A percentile compares a stretch with the other conserved stretches of the same genome.
phyloP scores from a whole-genome alignment of 2,888 invertebrate species.

The Strigamia crassipes region DNA sequence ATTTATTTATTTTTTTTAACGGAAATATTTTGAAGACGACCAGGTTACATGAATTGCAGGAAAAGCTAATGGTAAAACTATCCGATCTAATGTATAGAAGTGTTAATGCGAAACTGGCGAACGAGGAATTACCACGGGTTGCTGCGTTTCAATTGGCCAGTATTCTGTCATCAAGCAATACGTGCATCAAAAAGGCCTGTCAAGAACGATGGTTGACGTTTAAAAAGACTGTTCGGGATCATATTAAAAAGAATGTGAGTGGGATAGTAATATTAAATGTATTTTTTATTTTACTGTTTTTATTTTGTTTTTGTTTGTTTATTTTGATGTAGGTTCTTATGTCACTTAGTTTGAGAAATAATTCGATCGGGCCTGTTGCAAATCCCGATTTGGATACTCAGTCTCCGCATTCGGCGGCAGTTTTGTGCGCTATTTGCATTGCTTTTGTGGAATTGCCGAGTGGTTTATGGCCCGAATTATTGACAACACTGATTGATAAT shows the following conservation, averaged over 20 bases:
- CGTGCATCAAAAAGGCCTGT: neutral
- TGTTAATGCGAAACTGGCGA: neutral
- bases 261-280: neutral
- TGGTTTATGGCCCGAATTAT: neutral
- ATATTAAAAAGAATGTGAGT: constrained; percentile 16
- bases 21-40: constrained; percentile 1
- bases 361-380: neutral
- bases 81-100: neutral
- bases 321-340: neutral
- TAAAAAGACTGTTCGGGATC: neutral
- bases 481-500: neutral
- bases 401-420: neutral
- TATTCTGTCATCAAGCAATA: neutral
- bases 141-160: neutral
- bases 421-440: neutral
- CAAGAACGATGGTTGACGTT: neutral
- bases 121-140: neutral
- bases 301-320: no score
- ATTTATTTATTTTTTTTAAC: neutral
- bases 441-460: neutral
- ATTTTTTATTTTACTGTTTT: no score
- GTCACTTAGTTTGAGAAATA: neutral
- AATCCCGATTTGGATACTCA: no score
- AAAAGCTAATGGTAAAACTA: neutral
- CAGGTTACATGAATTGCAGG: constrained; percentile 7